These are phyloP conservation scores for Danaus chrysippus DNA, from an alignment of 2,888 invertebrate genomes.

Conservation along the genomic window DNA sequence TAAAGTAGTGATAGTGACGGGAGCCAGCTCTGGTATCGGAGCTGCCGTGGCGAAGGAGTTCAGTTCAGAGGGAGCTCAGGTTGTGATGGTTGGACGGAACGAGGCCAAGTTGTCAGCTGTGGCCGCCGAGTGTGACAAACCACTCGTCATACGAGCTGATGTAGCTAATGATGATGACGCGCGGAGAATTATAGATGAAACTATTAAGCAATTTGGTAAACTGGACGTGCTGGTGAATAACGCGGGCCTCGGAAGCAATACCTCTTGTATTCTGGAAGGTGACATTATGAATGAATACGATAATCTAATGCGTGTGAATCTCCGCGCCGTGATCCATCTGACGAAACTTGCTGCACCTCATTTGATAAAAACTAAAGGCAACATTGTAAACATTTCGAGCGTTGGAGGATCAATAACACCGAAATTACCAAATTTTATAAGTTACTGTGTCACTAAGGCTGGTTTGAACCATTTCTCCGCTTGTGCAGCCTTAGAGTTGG, in stretches of 20 bases:
- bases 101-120: conserved; percentile 79
- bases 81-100: conserved; percentile 83
- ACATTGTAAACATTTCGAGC: conserved; percentile 37
- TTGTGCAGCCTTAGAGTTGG: conserved; percentile 82
- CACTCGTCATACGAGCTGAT: conserved; percentile 32
- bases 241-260: conserved; percentile 33
- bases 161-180: conserved; percentile 37
- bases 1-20: conserved; percentile 78
- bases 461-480: conserved; percentile 85
- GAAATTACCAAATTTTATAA: conserved; percentile 6
- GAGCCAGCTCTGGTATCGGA: conserved; percentile 85
- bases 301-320: conserved; percentile 32
- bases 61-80: conserved; percentile 78
- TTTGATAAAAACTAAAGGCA: conserved; percentile 38
- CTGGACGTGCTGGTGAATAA: conserved; percentile 44
- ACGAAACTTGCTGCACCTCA: conserved; percentile 36
- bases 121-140: conserved; percentile 44
- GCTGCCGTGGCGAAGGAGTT: conserved; percentile 81
- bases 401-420: conserved; percentile 18
- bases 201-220: conserved; percentile 35
- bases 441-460: conserved; percentile 32
- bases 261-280: conserved; percentile 25
- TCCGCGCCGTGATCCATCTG: conserved; percentile 35
- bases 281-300: conserved; percentile 36
- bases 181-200: conserved; percentile 32